These are phyloP conservation scores for Temnothorax ravouxi DNA, from an alignment of 2,888 invertebrate species.

Conservation along the genomic window DNA sequence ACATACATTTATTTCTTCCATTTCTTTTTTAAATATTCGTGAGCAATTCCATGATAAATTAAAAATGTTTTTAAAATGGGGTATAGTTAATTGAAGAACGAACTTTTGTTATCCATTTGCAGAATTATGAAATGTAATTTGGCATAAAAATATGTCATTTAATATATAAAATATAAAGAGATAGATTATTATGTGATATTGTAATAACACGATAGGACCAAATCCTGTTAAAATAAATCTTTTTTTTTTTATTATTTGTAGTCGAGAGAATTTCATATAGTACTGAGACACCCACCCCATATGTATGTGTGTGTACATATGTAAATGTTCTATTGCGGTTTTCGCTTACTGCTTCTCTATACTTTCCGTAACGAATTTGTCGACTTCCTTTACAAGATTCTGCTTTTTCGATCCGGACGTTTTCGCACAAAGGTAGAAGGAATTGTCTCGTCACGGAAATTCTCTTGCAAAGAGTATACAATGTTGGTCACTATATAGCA, in stretches of 20 bases:
- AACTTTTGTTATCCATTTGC: background rate
- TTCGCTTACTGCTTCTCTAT: constrained; percentile 11
- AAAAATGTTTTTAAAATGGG: background rate
- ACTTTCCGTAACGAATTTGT: constrained; percentile 35
- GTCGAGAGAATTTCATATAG: background rate
- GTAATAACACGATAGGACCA: background rate
- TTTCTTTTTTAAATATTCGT: background rate
- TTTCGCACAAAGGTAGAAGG: background rate
- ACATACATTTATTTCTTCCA: background rate
- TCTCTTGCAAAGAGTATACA: background rate
- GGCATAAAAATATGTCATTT: background rate
- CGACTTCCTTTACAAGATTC: constrained; percentile 37
- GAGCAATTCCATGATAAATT: background rate
- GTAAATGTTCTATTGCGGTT: constrained; percentile 4
- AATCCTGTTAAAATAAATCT: background rate
- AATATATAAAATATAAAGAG: background rate
- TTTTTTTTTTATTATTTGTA: background rate
- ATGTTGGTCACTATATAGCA: background rate
- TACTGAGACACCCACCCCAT: too few species aligned
- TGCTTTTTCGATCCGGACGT: constrained; percentile 31
- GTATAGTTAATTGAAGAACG: background rate
- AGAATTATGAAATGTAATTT: background rate
- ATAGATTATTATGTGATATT: background rate
- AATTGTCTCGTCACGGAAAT: constrained; percentile 13
- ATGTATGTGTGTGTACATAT: background rate